A percentile compares a stretch with the other conserved stretches of the same genome.
Evolutionary conservation across 1,140 invertebrate species (phyloP).

Genomic region (Pentalonia nigronervosa): DNA sequence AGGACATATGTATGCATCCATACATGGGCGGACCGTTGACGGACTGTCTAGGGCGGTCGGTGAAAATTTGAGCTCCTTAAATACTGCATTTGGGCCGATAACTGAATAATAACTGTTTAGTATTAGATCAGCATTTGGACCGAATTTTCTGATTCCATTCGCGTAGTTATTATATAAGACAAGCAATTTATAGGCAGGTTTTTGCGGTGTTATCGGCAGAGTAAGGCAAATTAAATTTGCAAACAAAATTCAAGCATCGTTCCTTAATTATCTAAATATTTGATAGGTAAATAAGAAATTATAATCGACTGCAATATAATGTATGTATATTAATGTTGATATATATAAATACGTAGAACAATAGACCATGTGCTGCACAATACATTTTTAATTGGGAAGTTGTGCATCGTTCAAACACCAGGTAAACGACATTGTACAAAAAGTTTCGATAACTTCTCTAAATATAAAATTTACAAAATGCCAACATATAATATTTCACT

Average conservation of each 20-base stretch:
- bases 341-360: neutral
- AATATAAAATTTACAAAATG: conserved; percentile 13
- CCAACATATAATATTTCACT: neutral
- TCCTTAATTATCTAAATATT: neutral
- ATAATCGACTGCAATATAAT: neutral
- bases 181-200: neutral
- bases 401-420: neutral
- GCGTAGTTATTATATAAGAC: too few species aligned
- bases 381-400: conserved; percentile 29
- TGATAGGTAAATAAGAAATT: neutral
- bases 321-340: neutral
- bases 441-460: conserved; percentile 21
- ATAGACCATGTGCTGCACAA: neutral
- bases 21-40: too few species aligned
- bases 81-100: too few species aligned
- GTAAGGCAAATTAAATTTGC: neutral
- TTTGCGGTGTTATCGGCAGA: neutral
- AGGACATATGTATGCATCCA: too few species aligned
- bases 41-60: too few species aligned
- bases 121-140: too few species aligned
- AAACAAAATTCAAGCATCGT: neutral
- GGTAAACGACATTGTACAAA: neutral
- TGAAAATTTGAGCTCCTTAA: too few species aligned
- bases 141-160: too few species aligned
- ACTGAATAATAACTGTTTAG: too few species aligned